These are phyloP conservation scores for Dascyllus trimaculatus DNA, from an alignment of 2,113 vertebrate species.

Conservation along the genomic window DNA sequence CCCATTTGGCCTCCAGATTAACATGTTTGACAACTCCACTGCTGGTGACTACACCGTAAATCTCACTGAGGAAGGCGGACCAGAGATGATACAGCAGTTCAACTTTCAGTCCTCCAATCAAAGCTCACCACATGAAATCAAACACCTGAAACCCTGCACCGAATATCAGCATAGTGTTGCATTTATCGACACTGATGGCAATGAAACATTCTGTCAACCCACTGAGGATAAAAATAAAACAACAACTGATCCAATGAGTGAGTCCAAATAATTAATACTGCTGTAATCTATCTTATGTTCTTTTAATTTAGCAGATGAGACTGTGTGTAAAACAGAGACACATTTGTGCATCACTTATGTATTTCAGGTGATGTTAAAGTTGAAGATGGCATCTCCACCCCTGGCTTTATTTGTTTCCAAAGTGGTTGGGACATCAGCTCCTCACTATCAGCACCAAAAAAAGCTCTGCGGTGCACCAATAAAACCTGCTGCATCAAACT, in stretches of 20 bases:
- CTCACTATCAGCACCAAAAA: not conserved
- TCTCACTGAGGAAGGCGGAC: rapidly evolving
- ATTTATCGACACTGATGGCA: rapidly evolving
- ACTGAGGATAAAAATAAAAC: rapidly evolving
- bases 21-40: not conserved
- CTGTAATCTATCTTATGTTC: not conserved
- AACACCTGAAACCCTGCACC: conserved; percentile 69
- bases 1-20: conserved; percentile 22
- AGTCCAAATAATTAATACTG: conserved; percentile 39
- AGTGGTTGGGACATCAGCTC: conserved; percentile 30
- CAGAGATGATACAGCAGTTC: rapidly evolving
- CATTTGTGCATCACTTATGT: conserved; percentile 14
- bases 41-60: rapidly evolving
- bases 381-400: rapidly evolving
- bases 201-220: not conserved
- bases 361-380: conserved; percentile 13
- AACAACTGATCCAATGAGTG: conserved; percentile 71
- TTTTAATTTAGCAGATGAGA: conserved; percentile 4
- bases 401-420: conserved; percentile 19
- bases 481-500: conserved; percentile 1
- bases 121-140: rapidly evolving
- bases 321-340: not conserved
- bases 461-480: rapidly evolving
- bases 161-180: not conserved
- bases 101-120: rapidly evolving